Evolutionary conservation across 2,888 invertebrate species (phyloP).

Genomic region (Lagria hirta): DNA sequence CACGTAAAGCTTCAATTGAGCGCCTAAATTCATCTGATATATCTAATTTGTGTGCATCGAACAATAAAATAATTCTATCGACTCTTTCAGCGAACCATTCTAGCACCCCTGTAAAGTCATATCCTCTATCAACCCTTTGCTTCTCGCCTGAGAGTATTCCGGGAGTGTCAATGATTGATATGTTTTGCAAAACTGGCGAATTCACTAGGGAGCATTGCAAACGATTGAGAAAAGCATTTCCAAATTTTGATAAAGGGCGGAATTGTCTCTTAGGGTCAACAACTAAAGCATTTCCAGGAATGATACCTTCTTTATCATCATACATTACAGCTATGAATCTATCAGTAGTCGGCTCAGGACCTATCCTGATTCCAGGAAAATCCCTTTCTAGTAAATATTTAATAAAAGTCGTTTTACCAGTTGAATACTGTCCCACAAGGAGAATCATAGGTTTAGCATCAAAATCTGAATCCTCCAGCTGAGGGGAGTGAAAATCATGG

Average conservation of each 20-base stretch:
- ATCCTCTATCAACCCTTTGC: conserved; percentile 89
- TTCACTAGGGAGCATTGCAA: conserved; percentile 94
- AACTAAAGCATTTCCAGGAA: conserved; percentile 97
- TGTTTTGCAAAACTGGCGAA: conserved; percentile 89
- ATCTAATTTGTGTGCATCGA: conserved; percentile 98
- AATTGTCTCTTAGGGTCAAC: conserved; percentile 99
- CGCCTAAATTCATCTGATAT: conserved; percentile 98
- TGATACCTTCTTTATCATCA: conserved; percentile 80
- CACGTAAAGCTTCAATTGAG: conserved; percentile 93
- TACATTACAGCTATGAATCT: conserved; percentile 97
- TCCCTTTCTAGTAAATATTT: conserved; percentile 90
- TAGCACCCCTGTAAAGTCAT: conserved; percentile 95
- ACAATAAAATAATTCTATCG: conserved; percentile 93
- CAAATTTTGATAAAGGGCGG: conserved; percentile 91
- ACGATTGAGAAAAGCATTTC: conserved; percentile 97
- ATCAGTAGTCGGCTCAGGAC: conserved; percentile 98
- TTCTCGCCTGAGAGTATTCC: conserved; percentile 93
- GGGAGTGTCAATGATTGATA: conserved; percentile 97
- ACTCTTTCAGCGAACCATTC: conserved; percentile 99
- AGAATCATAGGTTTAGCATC: conserved; percentile 98
- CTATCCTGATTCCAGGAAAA: conserved; percentile 98
- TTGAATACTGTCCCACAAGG: conserved; percentile 96
- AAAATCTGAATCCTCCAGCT: conserved; percentile 94
- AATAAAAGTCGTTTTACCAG: conserved; percentile 95
- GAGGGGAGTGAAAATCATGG: conserved; percentile 94